Conservation (phyloP, 2,113 vertebrate species). For the Thomomys bottae region DNA sequence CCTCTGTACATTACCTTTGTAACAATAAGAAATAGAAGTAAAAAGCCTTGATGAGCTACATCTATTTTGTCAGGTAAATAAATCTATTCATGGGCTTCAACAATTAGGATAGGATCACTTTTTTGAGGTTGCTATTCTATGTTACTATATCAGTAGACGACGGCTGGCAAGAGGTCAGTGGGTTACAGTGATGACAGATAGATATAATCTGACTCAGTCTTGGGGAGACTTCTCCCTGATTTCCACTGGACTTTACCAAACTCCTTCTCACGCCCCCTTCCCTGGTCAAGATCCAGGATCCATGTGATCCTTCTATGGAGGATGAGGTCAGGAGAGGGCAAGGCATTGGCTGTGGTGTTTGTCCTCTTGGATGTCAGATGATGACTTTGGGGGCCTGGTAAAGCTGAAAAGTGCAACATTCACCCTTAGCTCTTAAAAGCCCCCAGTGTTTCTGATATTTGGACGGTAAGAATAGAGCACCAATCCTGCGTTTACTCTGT, state of each 20-base stretch:
- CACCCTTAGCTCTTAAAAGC: background rate
- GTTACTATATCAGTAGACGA: background rate
- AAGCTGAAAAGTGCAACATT: background rate
- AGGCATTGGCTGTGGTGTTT: background rate
- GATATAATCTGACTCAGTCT: background rate
- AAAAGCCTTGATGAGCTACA: background rate
- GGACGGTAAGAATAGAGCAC: background rate
- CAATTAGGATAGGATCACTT: background rate
- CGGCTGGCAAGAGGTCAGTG: background rate
- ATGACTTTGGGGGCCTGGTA: background rate
- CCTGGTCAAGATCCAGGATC: background rate
- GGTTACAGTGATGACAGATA: too few species aligned
- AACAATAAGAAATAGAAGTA: too few species aligned
- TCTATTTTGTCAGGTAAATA: background rate
- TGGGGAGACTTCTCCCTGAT: background rate
- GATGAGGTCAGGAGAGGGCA: background rate
- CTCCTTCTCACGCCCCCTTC: background rate
- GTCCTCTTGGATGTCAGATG: background rate
- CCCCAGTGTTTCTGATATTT: background rate
- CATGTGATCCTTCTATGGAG: background rate
- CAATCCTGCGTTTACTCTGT: too few species aligned
- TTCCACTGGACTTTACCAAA: slow-evolving; percentile 9
- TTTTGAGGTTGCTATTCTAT: background rate
- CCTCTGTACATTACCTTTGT: too few species aligned
- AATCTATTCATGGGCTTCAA: background rate